phyloP scores from a whole-genome alignment of 1,140 invertebrate genomes.

The Meloidogyne floridensis region DNA sequence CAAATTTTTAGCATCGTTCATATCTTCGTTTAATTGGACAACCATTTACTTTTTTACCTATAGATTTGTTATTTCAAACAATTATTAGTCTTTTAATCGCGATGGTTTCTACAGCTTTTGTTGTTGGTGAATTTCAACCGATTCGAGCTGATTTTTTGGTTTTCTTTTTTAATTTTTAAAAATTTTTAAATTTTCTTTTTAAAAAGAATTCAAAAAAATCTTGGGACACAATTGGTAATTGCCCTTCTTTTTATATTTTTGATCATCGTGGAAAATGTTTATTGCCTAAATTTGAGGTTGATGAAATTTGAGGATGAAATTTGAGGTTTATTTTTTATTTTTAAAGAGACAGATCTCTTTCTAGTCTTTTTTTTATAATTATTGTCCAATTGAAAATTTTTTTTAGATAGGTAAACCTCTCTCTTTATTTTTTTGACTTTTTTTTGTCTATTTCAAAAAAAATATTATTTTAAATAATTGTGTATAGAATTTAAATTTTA shows the following conservation, averaged over 20 bases:
- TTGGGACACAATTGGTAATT: conserved; percentile 51
- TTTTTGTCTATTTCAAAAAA: not conserved
- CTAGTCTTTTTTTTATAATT: conserved; percentile 14
- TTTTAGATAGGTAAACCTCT: not conserved
- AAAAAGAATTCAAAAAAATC: conserved; percentile 42
- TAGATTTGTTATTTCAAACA: conserved; percentile 50
- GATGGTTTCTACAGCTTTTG: conserved; percentile 39
- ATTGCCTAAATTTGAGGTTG: conserved; percentile 45
- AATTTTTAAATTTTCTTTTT: conserved; percentile 16
- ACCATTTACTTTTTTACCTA: conserved; percentile 44
- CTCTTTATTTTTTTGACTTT: not conserved
- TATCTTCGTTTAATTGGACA: conserved; percentile 51
- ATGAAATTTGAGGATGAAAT: conserved; percentile 14
- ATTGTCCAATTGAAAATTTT: not conserved
- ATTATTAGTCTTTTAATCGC: conserved; percentile 44
- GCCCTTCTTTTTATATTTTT: conserved; percentile 56
- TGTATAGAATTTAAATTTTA: no score
- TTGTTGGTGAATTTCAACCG: conserved; percentile 56
- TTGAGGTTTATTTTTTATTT: conserved; percentile 1
- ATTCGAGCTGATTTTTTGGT: conserved; percentile 52
- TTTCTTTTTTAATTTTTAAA: conserved; percentile 13
- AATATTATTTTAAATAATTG: no score
- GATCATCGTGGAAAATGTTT: conserved; percentile 55
- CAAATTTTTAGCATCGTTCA: not conserved
- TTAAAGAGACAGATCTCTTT: not conserved